Percentiles rank a stretch among this genome's conserved stretches.
Evolutionary conservation across 1,140 invertebrate species (phyloP).

Genomic region (Coptotermes formosanus): DNA sequence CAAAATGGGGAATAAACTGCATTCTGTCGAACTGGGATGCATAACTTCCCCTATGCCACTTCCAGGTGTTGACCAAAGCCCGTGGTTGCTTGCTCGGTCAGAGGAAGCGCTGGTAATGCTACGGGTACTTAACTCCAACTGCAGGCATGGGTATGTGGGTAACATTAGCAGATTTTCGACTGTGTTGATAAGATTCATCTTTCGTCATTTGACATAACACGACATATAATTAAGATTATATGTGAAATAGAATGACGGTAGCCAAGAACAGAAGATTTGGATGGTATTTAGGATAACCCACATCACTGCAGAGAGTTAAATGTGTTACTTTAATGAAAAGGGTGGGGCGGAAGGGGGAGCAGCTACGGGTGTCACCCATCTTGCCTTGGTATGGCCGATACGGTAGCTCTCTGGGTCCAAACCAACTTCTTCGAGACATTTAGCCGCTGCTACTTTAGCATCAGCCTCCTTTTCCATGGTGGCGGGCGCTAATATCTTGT

Average conservation of each 20-base stretch:
- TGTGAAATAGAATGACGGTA: not conserved
- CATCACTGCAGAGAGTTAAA: not conserved
- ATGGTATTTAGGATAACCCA: not conserved
- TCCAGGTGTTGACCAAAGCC: not conserved
- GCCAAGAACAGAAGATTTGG: not conserved
- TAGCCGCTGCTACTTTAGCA: conserved; percentile 74
- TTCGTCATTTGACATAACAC: not conserved
- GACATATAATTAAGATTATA: not conserved
- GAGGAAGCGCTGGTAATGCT: not conserved
- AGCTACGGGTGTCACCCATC: conserved; percentile 41
- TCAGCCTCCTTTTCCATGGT: conserved; percentile 83
- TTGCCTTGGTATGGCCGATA: conserved; percentile 98
- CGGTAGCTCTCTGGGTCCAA: conserved; percentile 91
- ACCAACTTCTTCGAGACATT: conserved; percentile 80
- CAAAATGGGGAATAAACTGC: not conserved
- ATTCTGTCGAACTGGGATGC: not conserved
- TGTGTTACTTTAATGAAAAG: not conserved
- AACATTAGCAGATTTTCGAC: too few relatives aligned
- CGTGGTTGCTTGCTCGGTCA: not conserved
- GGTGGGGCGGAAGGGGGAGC: conserved; percentile 36
- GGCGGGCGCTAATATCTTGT: conserved; percentile 96
- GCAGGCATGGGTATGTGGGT: not conserved
- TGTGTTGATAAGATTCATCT: not conserved
- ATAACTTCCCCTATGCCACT: not conserved
- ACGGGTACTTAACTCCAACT: not conserved